Evolutionary conservation across 2,888 invertebrate genomes (phyloP).

Genomic region (Erannis defoliaria): DNA sequence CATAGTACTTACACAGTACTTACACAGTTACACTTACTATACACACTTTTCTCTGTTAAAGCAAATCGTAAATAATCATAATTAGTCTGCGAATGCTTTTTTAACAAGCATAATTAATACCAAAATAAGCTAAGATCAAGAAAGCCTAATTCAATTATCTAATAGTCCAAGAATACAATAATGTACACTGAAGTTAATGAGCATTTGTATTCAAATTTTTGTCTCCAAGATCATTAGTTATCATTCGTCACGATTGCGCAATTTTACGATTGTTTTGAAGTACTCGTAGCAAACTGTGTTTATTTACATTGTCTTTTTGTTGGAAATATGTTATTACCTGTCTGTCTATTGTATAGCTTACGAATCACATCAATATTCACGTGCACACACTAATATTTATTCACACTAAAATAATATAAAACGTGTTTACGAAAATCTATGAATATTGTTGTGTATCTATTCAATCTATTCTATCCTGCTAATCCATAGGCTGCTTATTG

Average conservation of each 20-base stretch:
- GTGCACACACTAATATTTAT: no score
- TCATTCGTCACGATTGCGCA: slow-evolving; percentile 6
- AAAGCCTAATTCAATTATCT: not conserved
- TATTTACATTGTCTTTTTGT: not conserved
- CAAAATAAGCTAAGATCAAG: not conserved
- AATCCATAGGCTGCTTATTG: no score
- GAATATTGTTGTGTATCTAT: no score
- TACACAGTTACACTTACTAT: no score
- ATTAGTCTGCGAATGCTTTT: not conserved
- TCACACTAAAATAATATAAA: no score
- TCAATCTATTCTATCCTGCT: no score
- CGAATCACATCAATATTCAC: no score
- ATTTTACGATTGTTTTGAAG: not conserved
- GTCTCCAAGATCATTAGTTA: slow-evolving; percentile 6
- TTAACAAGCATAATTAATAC: not conserved
- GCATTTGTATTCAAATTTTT: not conserved
- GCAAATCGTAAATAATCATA: no score
- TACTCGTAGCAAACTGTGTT: not conserved
- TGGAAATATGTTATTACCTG: no score
- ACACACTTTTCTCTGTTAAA: no score
- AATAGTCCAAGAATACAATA: not conserved
- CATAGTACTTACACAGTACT: no score
- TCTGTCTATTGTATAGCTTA: not conserved
- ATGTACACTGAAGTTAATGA: slow-evolving; percentile 3
- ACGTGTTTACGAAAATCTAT: no score